These are phyloP conservation scores for Steinernema feltiae DNA, from an alignment of 1,140 invertebrate genomes.

Conservation along the genomic window DNA sequence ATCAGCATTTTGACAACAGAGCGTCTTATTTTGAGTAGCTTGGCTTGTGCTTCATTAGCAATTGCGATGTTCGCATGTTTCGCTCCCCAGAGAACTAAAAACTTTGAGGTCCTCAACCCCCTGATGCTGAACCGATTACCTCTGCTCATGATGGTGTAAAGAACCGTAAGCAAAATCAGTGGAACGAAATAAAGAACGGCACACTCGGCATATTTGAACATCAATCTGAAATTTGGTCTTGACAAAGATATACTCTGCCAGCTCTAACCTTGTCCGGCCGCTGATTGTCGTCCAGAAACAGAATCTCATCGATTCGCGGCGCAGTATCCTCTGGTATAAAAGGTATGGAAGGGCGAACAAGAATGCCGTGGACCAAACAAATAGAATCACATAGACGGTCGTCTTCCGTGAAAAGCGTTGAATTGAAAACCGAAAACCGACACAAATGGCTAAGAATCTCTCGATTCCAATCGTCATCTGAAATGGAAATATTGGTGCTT, in stretches of 20 bases:
- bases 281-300: conserved; percentile 32
- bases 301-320: conserved; percentile 11
- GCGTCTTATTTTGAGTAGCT: conserved; percentile 23
- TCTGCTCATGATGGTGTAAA: conserved; percentile 37
- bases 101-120: no score
- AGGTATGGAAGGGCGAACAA: conserved; percentile 31
- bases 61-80: conserved; percentile 20
- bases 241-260: background rate
- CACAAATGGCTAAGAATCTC: conserved; percentile 35
- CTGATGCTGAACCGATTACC: no score
- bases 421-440: conserved; percentile 32
- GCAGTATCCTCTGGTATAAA: conserved; percentile 29
- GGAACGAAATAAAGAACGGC: conserved; percentile 31
- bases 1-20: conserved; percentile 41
- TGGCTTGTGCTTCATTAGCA: conserved; percentile 31
- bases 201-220: conserved; percentile 34
- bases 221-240: conserved; percentile 17
- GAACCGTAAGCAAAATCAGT: conserved; percentile 31
- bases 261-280: conserved; percentile 19
- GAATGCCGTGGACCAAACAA: conserved; percentile 26
- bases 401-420: conserved; percentile 32
- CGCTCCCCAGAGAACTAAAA: conserved; percentile 34
- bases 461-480: conserved; percentile 42
- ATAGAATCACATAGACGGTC: conserved; percentile 24
- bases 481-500: background rate